Percentiles rank a stretch among this genome's conserved stretches.
Evolutionary conservation across 2,113 vertebrate genomes (phyloP).

Genomic region (Phyllostomus discolor): DNA sequence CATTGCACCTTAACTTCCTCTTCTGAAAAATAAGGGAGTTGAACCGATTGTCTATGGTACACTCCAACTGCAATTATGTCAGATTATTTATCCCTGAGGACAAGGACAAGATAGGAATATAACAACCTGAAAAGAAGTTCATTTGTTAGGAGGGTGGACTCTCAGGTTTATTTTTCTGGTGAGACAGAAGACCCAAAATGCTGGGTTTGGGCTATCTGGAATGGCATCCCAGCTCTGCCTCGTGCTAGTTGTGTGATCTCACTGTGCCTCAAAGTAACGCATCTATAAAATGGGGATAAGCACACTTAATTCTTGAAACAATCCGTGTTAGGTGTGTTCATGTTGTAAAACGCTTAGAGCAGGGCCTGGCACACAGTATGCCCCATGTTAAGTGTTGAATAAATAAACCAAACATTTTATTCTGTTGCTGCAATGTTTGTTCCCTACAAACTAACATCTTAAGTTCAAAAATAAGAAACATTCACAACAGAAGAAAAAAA

Average conservation of each 20-base stretch:
- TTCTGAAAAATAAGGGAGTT: not conserved
- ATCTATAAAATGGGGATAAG: not conserved
- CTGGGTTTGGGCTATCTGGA: not conserved
- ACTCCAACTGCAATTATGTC: not conserved
- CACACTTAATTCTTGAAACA: not conserved
- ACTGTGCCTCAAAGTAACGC: not conserved
- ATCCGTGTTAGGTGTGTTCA: not conserved
- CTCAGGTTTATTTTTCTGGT: not conserved
- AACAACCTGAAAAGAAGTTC: not conserved
- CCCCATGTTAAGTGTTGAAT: not conserved
- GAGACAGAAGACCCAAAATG: not conserved
- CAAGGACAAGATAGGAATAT: not conserved
- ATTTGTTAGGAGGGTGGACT: not conserved
- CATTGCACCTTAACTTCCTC: not conserved
- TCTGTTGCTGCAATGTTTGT: not conserved
- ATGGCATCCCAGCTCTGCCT: not conserved
- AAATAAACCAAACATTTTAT: not conserved
- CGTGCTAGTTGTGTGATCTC: not conserved
- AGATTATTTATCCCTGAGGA: not conserved
- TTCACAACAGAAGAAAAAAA: slow-evolving; percentile 8
- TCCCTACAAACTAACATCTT: not conserved
- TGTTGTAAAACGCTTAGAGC: not conserved
- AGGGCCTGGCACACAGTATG: not conserved
- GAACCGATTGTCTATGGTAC: not conserved
- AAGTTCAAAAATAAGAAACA: slow-evolving; percentile 24